Percentiles rank a stretch among this genome's conserved stretches.
Evolutionary conservation across 2,888 invertebrate species (phyloP).

Genomic region (Agonum fuliginosum): DNA sequence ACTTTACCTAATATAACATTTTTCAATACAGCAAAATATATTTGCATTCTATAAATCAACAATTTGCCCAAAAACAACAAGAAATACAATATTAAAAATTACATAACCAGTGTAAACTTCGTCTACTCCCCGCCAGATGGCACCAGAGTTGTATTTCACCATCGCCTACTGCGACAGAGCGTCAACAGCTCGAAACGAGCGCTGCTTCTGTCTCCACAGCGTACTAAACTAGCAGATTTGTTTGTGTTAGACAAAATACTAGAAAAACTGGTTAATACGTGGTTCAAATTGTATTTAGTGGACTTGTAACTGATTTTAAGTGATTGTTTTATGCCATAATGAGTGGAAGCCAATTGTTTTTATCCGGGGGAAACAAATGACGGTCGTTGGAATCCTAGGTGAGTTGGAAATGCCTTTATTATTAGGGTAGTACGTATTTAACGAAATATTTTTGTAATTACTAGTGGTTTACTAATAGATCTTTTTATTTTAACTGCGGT

Average conservation of each 20-base stretch:
- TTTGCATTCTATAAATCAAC: too few species aligned
- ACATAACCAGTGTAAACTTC: background rate
- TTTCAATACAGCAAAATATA: too few species aligned
- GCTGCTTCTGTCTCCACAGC: constrained; percentile 28
- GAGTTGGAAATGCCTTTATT: constrained; percentile 7
- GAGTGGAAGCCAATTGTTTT: background rate
- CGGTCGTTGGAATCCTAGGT: background rate
- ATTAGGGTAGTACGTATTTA: constrained; percentile 24
- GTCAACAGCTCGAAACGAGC: constrained; percentile 26
- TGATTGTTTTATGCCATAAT: constrained; percentile 12
- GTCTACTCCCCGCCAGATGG: constrained; percentile 1
- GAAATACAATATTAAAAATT: background rate
- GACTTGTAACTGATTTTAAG: background rate
- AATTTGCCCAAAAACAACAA: too few species aligned
- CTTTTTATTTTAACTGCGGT: background rate
- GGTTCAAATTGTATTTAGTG: constrained; percentile 34
- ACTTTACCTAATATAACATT: too few species aligned
- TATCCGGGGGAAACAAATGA: constrained; percentile 13
- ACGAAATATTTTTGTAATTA: background rate
- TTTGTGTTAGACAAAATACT: constrained; percentile 49
- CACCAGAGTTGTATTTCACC: background rate
- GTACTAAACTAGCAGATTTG: constrained; percentile 53
- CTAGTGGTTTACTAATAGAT: background rate
- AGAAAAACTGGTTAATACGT: constrained; percentile 22
- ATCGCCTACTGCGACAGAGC: constrained; percentile 20